Evolutionary conservation across 2,113 vertebrate species (phyloP).

Genomic region (Corapipo altera): DNA sequence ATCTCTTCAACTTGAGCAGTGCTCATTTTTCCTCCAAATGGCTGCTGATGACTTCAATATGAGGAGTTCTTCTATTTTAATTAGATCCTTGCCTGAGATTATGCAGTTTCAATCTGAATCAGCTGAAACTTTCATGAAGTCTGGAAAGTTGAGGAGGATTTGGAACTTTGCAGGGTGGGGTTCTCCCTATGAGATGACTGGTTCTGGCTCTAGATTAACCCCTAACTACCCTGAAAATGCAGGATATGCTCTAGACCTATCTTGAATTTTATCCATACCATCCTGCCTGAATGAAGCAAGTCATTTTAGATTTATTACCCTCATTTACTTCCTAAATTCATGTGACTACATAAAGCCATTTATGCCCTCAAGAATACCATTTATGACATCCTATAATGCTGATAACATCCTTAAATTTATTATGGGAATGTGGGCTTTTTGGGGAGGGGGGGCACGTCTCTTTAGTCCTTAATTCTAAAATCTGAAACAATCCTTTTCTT

Average conservation of each 20-base stretch:
- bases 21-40: background rate
- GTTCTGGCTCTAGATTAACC: background rate
- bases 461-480: background rate
- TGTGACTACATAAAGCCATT: background rate
- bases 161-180: background rate
- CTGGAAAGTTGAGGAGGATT: background rate
- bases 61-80: background rate
- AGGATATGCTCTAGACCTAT: background rate
- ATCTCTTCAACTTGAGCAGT: background rate
- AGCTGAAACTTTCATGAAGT: background rate
- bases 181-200: background rate
- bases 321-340: background rate
- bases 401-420: background rate
- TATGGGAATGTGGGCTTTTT: background rate
- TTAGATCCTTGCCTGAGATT: background rate
- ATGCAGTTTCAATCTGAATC: background rate
- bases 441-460: fast-evolving
- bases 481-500: background rate
- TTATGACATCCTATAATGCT: background rate
- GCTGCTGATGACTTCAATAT: background rate
- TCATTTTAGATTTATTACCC: background rate
- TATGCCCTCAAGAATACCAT: background rate
- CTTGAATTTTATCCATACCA: background rate
- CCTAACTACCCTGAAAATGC: background rate
- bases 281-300: background rate